phyloP scores from a whole-genome alignment of 1,140 invertebrate species.

The Euura saliciscinereae region DNA sequence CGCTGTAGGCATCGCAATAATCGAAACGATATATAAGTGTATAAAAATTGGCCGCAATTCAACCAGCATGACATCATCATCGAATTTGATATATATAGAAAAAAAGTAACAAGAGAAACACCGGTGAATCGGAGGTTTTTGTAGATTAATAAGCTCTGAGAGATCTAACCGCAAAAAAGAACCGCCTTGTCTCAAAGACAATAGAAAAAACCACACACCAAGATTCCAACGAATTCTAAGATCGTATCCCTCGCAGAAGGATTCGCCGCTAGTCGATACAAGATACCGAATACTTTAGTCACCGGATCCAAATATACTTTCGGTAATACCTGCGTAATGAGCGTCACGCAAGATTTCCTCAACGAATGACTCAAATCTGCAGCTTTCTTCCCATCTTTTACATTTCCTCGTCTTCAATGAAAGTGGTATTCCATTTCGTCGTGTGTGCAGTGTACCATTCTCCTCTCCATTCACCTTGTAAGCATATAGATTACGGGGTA shows the following conservation, averaged over 20 bases:
- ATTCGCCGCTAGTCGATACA: neutral
- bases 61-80: neutral
- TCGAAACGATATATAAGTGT: neutral
- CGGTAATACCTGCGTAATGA: too few species aligned
- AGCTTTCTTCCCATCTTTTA: too few species aligned
- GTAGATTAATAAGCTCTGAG: neutral
- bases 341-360: too few species aligned
- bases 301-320: too few species aligned
- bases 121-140: neutral
- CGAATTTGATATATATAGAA: too few species aligned
- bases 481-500: neutral
- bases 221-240: neutral
- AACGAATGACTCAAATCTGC: too few species aligned
- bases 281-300: too few species aligned
- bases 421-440: too few species aligned
- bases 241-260: neutral
- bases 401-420: too few species aligned
- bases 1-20: neutral
- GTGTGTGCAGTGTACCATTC: too few species aligned
- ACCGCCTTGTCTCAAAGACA: neutral
- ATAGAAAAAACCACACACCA: neutral
- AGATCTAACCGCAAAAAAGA: neutral
- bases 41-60: neutral
- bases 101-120: too few species aligned
- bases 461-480: too few species aligned